Evolutionary conservation across 2,888 invertebrate species (phyloP).

Genomic region (Tanytarsus gracilentus): DNA sequence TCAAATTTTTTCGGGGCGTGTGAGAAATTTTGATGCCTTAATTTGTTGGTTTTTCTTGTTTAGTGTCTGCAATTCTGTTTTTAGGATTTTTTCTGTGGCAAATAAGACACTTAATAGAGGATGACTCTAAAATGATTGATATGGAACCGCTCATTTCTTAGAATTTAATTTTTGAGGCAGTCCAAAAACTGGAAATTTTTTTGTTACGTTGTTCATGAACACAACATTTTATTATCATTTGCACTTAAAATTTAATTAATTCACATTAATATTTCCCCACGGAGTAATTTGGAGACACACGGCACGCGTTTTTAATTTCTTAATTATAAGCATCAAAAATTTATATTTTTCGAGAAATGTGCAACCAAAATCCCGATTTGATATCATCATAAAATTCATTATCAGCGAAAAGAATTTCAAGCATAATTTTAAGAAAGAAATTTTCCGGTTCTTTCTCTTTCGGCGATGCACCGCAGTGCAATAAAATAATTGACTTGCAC

Average conservation of each 20-base stretch:
- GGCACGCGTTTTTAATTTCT: constrained; percentile 22
- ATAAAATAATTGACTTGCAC: background rate
- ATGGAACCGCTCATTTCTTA: background rate
- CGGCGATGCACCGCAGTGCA: background rate
- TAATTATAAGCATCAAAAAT: constrained; percentile 6
- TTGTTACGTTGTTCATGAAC: background rate
- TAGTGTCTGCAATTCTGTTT: background rate
- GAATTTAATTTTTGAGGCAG: too few relatives aligned
- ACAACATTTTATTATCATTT: background rate
- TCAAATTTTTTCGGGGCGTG: constrained; percentile 15
- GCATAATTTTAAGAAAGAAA: too few relatives aligned
- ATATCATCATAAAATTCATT: too few relatives aligned
- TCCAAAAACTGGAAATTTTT: background rate
- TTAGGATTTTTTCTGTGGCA: background rate
- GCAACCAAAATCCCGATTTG: background rate
- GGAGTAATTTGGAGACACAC: constrained; percentile 2
- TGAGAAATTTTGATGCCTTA: constrained; percentile 23
- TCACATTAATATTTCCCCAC: background rate
- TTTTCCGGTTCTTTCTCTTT: background rate
- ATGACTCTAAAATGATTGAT: background rate
- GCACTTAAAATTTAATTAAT: background rate
- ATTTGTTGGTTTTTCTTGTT: constrained; percentile 10
- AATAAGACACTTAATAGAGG: too few relatives aligned
- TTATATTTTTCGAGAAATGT: background rate
- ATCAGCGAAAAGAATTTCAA: too few relatives aligned